Percentiles rank a stretch among this genome's conserved stretches.
Conservation (phyloP, 2,113 vertebrate genomes). For the Siphamia tubifer region DNA sequence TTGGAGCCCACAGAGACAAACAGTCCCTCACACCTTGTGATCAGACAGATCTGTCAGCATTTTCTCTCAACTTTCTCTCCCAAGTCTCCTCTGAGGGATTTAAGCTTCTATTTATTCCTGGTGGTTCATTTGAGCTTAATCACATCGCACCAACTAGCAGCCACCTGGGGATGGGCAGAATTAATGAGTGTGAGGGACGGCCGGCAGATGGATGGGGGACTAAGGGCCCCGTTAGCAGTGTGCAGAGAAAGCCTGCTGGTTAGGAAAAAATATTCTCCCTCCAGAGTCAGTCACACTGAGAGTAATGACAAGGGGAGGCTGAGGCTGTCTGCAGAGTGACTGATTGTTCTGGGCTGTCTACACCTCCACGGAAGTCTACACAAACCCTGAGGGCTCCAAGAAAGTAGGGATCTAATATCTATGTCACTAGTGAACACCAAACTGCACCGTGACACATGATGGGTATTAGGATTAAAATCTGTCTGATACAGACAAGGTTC, state of each 20-base stretch:
- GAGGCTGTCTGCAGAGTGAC: constrained; percentile 43
- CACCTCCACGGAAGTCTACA: constrained; percentile 20
- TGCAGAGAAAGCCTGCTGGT: constrained; percentile 36
- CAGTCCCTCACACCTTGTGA: constrained; percentile 29
- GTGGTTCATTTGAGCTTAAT: constrained; percentile 63
- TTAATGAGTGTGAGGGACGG: constrained; percentile 65
- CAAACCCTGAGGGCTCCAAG: constrained; percentile 19
- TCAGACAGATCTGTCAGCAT: constrained; percentile 35
- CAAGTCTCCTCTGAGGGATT: constrained; percentile 4
- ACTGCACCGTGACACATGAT: constrained; percentile 28
- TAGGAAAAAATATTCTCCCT: constrained; percentile 1
- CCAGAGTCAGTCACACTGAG: constrained; percentile 32
- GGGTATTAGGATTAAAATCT: constrained; percentile 25
- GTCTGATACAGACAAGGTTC: constrained; percentile 3
- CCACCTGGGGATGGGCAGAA: constrained; percentile 53
- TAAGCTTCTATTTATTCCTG: constrained; percentile 54
- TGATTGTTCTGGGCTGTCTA: constrained; percentile 44
- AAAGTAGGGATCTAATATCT: constrained; percentile 24
- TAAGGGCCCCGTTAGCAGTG: constrained; percentile 26
- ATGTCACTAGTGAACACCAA: constrained; percentile 2
- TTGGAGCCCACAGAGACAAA: constrained; percentile 16
- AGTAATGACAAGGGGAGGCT: constrained; percentile 45
- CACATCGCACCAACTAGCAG: constrained; percentile 53
- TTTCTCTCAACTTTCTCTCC: not conserved
- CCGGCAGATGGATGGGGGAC: constrained; percentile 52